Conservation (phyloP, 2,113 vertebrate genomes). For the Verasper variegatus region DNA sequence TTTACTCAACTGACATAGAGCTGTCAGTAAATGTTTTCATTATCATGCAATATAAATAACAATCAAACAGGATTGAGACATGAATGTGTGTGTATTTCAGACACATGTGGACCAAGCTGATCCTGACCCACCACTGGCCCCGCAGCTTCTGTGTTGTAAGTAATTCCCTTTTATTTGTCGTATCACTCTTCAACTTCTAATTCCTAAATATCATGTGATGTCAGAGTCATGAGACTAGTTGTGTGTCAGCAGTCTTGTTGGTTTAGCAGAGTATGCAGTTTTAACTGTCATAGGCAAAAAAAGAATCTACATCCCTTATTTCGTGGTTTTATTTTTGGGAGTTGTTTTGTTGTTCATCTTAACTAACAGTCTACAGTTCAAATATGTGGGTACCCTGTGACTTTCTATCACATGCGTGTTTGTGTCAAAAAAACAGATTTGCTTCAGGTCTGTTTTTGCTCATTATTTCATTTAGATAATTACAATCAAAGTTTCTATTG, state of each 20-base stretch:
- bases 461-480: too few species aligned
- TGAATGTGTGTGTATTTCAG: conserved; percentile 55
- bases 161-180: background rate
- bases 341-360: too few species aligned
- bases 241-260: conserved; percentile 4
- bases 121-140: conserved; percentile 85
- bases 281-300: background rate
- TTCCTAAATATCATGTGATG: conserved; percentile 29
- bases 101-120: conserved; percentile 81
- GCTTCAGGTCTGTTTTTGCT: background rate
- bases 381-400: too few species aligned
- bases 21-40: background rate
- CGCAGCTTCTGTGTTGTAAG: conserved; percentile 80
- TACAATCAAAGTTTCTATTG: too few species aligned
- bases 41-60: background rate
- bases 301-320: background rate
- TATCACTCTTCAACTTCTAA: background rate
- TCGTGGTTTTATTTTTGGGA: background rate
- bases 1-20: background rate
- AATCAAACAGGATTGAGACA: background rate
- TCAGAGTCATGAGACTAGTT: conserved; percentile 37
- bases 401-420: background rate
- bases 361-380: too few species aligned
- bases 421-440: background rate
- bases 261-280: conserved; percentile 6